These are phyloP conservation scores for Pempheris klunzingeri DNA, from an alignment of 2,797 vertebrate genomes.

Conservation along the genomic window DNA sequence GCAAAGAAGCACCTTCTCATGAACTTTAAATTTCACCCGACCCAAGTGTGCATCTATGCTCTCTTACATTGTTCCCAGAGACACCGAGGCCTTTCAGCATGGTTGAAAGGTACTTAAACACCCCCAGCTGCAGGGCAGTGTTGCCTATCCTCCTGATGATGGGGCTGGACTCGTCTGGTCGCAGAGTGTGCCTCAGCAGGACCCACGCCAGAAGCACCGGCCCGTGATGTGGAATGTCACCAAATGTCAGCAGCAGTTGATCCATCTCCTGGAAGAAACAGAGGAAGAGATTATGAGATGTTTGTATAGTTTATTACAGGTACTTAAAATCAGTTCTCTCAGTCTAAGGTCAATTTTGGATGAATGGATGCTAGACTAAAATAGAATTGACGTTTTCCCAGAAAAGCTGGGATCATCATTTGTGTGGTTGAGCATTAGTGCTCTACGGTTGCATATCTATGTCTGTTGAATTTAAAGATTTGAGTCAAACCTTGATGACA, in stretches of 20 bases:
- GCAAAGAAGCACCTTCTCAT: neutral
- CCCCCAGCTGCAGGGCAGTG: slow-evolving; percentile 91
- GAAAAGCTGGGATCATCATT: too few species aligned
- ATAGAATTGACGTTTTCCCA: too few species aligned
- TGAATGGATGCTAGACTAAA: neutral
- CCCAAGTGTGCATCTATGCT: neutral
- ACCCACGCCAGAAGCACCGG: slow-evolving; percentile 96
- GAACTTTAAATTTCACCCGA: neutral
- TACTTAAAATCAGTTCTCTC: neutral
- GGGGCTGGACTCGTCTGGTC: slow-evolving; percentile 88
- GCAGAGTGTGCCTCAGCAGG: slow-evolving; percentile 93
- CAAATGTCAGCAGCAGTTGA: slow-evolving; percentile 91
- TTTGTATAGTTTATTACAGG: neutral
- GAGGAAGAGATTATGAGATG: neutral
- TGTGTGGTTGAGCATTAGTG: neutral
- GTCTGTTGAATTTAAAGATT: neutral
- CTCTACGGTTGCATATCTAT: fast-evolving
- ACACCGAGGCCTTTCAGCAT: slow-evolving; percentile 91
- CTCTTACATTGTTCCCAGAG: slow-evolving; percentile 93
- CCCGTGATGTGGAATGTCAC: slow-evolving; percentile 93
- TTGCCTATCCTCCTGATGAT: slow-evolving; percentile 92
- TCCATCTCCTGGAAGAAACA: slow-evolving; percentile 91
- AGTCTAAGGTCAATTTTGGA: neutral
- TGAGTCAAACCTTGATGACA: slow-evolving; percentile 88
- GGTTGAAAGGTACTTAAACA: slow-evolving; percentile 94